Conservation (phyloP, 2,888 invertebrate genomes). For the Dicyrtoma fusca region DNA sequence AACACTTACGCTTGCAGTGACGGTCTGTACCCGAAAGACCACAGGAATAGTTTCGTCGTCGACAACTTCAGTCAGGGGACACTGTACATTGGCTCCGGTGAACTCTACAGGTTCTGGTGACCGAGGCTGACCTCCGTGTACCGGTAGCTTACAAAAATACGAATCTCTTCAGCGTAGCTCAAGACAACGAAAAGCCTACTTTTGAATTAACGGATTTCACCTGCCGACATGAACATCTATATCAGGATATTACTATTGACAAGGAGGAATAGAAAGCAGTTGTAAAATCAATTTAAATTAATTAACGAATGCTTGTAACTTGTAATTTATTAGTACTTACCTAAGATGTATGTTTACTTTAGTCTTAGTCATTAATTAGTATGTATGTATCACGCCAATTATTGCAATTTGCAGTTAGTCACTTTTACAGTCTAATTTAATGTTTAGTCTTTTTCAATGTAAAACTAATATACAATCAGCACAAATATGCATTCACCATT, state of each 20-base stretch:
- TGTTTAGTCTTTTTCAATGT: no score
- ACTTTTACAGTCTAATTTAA: no score
- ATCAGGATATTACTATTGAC: conserved; percentile 41
- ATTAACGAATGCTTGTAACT: no score
- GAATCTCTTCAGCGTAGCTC: background rate
- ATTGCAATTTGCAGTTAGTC: no score
- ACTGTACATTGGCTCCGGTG: conserved; percentile 75
- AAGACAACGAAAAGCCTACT: conserved; percentile 44
- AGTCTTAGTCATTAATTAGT: no score
- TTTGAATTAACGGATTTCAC: conserved; percentile 44
- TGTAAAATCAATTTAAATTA: no score
- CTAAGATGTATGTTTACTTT: no score
- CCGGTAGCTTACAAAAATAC: background rate
- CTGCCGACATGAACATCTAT: conserved; percentile 36
- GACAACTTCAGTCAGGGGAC: conserved; percentile 81
- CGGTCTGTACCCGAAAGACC: conserved; percentile 75
- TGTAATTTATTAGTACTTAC: no score
- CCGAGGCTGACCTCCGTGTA: conserved; percentile 15
- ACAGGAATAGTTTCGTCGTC: conserved; percentile 73
- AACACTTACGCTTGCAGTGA: conserved; percentile 80
- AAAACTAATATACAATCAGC: no score
- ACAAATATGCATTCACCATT: no score
- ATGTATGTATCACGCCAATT: no score
- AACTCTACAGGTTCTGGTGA: conserved; percentile 65
- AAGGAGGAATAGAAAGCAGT: conserved; percentile 34